Evolutionary conservation across 2,797 vertebrate species (phyloP).

Genomic region (Euphonia xanthogaster): DNA sequence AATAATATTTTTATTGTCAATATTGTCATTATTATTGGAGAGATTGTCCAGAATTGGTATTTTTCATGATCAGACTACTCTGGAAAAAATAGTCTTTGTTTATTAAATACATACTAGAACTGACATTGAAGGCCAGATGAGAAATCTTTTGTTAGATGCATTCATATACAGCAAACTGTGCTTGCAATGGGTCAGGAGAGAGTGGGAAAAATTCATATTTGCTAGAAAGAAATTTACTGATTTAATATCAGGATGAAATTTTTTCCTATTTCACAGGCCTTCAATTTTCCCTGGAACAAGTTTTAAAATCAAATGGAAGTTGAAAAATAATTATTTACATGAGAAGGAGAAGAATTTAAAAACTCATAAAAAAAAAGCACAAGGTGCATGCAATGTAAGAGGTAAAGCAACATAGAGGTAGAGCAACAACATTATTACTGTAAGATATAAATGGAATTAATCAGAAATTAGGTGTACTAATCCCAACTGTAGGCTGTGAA

Average conservation of each 20-base stretch:
- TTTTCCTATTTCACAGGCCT: neutral
- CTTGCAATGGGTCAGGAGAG: neutral
- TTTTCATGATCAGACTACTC: neutral
- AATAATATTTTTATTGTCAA: neutral
- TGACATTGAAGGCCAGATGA: neutral
- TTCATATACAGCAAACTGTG: neutral
- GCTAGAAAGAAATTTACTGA: neutral
- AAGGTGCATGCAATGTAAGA: accelerated
- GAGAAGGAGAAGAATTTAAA: neutral
- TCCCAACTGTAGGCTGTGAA: neutral
- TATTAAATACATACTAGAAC: neutral
- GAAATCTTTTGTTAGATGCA: neutral
- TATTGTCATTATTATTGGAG: neutral
- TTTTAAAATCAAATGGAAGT: neutral
- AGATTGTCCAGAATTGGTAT: neutral
- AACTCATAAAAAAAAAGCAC: neutral
- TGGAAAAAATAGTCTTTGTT: neutral
- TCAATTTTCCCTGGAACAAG: neutral
- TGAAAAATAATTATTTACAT: neutral
- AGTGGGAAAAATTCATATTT: neutral
- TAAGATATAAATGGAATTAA: neutral
- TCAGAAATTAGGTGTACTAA: neutral
- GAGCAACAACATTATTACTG: neutral
- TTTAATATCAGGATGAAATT: neutral
- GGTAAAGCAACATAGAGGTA: neutral